These are phyloP conservation scores for Cantharis rustica DNA, from an alignment of 2,888 invertebrate genomes.

Conservation along the genomic window DNA sequence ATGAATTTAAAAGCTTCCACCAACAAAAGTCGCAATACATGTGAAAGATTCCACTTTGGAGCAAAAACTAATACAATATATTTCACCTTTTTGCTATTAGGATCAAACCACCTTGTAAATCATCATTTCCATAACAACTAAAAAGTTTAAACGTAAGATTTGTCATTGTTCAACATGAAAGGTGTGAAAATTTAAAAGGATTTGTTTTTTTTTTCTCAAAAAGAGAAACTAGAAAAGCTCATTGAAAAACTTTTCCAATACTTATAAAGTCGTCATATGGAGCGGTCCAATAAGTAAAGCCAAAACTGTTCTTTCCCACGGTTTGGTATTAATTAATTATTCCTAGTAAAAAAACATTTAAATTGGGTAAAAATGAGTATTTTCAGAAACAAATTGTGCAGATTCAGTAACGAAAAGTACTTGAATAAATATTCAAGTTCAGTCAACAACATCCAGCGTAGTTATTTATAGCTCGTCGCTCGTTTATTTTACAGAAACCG, in stretches of 20 bases:
- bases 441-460: constrained; percentile 39
- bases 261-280: neutral
- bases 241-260: neutral
- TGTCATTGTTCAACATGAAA: neutral
- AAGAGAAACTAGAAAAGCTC: neutral
- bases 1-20: neutral
- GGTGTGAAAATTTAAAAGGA: neutral
- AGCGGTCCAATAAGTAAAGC: neutral
- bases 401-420: constrained; percentile 31
- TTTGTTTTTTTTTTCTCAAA: neutral
- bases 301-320: neutral
- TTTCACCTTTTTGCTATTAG: neutral
- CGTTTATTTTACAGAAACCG: constrained; percentile 40
- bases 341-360: neutral
- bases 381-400: constrained; percentile 8
- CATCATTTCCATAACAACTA: neutral
- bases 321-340: neutral
- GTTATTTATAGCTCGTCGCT: constrained; percentile 40
- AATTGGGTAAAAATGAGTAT: neutral
- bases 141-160: neutral
- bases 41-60: neutral
- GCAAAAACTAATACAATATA: neutral
- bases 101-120: neutral
- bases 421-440: constrained; percentile 40
- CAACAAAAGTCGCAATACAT: neutral